Percentiles rank a stretch among this genome's conserved stretches.
These are phyloP conservation scores for Esox niger DNA, from an alignment of 2,113 vertebrate genomes.

Conservation along the genomic window DNA sequence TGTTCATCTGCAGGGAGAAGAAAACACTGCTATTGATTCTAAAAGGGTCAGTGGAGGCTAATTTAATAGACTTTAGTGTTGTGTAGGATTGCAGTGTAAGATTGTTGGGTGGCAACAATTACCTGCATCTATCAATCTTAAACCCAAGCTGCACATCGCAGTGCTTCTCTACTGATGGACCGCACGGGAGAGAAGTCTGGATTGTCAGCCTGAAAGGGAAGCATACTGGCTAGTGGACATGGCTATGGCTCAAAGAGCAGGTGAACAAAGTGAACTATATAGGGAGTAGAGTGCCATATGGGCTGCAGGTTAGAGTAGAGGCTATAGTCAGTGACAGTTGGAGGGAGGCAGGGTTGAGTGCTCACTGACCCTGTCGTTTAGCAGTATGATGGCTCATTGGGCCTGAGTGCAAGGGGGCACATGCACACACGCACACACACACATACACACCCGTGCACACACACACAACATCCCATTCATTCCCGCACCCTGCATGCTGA, in stretches of 20 bases:
- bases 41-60: constrained; percentile 20
- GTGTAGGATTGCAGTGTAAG: background rate
- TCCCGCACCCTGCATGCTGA: background rate
- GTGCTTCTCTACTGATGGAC: background rate
- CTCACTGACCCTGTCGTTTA: constrained; percentile 5
- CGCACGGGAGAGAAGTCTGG: background rate
- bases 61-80: constrained; percentile 47
- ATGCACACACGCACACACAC: too few relatives aligned
- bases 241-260: background rate
- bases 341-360: background rate
- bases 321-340: background rate
- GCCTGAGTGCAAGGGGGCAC: constrained; percentile 2
- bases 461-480: constrained; percentile 1
- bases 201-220: background rate
- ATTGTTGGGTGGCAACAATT: background rate
- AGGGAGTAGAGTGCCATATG: too few relatives aligned
- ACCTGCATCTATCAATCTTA: background rate
- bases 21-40: constrained; percentile 55
- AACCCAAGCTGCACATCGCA: background rate
- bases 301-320: background rate
- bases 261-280: too few relatives aligned
- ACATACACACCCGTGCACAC: constrained; percentile 3
- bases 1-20: constrained; percentile 55
- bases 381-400: background rate
- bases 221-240: background rate